Percentiles rank a stretch among this genome's conserved stretches.
Evolutionary conservation across 2,797 vertebrate species (phyloP).

Genomic region (Onychomys torridus): DNA sequence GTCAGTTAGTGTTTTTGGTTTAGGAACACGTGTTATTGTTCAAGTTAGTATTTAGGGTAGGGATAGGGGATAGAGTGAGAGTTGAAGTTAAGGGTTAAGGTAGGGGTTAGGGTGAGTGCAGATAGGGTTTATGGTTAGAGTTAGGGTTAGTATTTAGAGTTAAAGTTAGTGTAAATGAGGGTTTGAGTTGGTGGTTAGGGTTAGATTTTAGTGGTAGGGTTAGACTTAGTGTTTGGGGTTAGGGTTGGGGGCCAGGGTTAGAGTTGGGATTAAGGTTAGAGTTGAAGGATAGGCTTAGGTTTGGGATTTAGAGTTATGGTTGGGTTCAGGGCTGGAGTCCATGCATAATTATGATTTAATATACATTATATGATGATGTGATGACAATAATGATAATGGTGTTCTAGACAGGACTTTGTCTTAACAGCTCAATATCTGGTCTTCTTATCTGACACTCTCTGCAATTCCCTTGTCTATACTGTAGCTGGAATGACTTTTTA

Average conservation of each 20-base stretch:
- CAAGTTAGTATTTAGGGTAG: neutral
- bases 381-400: too few species aligned
- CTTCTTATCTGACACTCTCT: neutral
- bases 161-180: too few species aligned
- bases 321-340: neutral
- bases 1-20: neutral
- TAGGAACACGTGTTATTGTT: neutral
- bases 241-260: neutral
- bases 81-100: neutral
- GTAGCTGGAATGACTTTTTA: neutral
- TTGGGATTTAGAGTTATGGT: neutral
- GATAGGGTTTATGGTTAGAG: neutral
- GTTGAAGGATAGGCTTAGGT: neutral
- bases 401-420: neutral
- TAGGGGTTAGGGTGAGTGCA: neutral
- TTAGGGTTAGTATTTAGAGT: neutral
- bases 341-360: neutral
- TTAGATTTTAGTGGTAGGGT: neutral
- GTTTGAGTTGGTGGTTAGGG: neutral
- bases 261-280: neutral
- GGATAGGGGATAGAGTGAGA: neutral
- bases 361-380: neutral
- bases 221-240: neutral
- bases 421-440: neutral
- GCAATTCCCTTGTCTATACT: neutral